A percentile compares a stretch with the other conserved stretches of the same genome.
Conservation (phyloP, 2,888 invertebrate species). For the Agrypnus murinus region DNA sequence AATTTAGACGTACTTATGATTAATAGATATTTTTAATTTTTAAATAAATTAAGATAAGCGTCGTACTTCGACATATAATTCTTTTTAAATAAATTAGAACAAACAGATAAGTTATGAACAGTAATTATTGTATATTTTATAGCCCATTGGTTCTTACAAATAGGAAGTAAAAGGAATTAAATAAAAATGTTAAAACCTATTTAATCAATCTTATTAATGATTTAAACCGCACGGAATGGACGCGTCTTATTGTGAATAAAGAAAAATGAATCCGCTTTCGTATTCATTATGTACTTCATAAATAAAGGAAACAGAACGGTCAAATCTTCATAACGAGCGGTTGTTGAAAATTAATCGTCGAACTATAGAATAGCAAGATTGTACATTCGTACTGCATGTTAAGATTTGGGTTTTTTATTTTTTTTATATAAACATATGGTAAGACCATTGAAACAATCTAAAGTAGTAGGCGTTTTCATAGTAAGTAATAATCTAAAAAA, state of each 20-base stretch:
- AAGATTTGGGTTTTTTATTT: conserved; percentile 32
- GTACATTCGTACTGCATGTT: conserved; percentile 30
- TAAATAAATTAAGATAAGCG: too few species aligned
- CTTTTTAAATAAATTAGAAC: too few species aligned
- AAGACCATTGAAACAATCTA: conserved; percentile 21
- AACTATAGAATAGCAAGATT: conserved; percentile 28
- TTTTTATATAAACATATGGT: conserved; percentile 34
- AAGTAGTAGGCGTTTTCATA: conserved; percentile 35
- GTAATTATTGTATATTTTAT: not conserved
- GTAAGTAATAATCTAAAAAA: conserved; percentile 25
- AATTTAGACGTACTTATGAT: too few species aligned
- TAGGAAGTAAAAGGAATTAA: not conserved
- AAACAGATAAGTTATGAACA: too few species aligned
- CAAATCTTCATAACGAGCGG: conserved; percentile 43
- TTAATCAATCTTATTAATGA: conserved; percentile 54
- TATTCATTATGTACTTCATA: conserved; percentile 52
- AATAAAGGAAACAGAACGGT: conserved; percentile 42
- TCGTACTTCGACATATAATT: too few species aligned
- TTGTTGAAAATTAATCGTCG: conserved; percentile 47
- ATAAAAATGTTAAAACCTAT: conserved; percentile 3
- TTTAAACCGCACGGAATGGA: conserved; percentile 48
- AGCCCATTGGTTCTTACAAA: not conserved
- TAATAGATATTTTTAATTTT: too few species aligned
- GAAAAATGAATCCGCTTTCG: conserved; percentile 54
- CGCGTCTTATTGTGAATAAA: conserved; percentile 49